Evolutionary conservation across 2,888 invertebrate genomes (phyloP).

Genomic region (Brachyptera putata): DNA sequence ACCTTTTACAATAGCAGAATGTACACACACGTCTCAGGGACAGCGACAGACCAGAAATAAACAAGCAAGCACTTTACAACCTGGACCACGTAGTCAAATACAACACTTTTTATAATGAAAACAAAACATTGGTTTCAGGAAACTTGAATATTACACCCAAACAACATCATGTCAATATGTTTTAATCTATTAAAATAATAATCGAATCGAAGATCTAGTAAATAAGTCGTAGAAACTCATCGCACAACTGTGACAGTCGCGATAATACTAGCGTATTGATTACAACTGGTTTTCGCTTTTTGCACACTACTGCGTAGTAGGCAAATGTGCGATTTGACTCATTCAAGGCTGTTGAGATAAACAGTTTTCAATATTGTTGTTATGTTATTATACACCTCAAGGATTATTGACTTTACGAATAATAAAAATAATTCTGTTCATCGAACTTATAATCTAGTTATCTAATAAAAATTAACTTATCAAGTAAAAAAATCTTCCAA

Average conservation of each 20-base stretch:
- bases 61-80: slow-evolving; percentile 19
- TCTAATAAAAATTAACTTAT: no score
- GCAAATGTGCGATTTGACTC: slow-evolving; percentile 1
- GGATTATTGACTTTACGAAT: no score
- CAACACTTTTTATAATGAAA: neutral
- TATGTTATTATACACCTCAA: slow-evolving; percentile 10
- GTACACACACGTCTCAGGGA: slow-evolving; percentile 1
- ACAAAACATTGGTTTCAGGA: no score
- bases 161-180: no score
- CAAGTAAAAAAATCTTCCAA: no score
- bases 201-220: no score
- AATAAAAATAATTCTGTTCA: no score
- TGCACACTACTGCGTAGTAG: slow-evolving; percentile 2
- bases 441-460: no score
- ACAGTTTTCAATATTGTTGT: neutral
- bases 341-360: slow-evolving; percentile 18
- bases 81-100: slow-evolving; percentile 2
- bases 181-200: no score
- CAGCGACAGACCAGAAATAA: slow-evolving; percentile 14
- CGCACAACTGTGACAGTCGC: neutral
- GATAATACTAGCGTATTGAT: slow-evolving; percentile 10
- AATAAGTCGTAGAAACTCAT: neutral
- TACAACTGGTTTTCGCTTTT: neutral
- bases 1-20: no score
- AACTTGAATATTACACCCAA: no score